A percentile compares a stretch with the other conserved stretches of the same genome.
Conservation (phyloP, 2,797 vertebrate genomes). For the Lithobates sylvaticus region DNA sequence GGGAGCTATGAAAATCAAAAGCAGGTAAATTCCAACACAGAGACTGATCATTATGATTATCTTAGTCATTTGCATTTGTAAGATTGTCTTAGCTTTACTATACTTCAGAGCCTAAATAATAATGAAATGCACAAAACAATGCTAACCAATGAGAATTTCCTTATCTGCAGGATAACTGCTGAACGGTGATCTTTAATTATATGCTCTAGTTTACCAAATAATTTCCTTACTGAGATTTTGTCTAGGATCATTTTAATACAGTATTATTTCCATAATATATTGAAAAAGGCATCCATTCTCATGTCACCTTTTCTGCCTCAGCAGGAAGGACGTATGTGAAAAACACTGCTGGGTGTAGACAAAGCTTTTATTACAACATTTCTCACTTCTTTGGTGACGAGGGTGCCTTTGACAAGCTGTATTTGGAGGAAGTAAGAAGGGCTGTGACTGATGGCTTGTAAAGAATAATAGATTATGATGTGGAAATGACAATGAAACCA, state of each 20-base stretch:
- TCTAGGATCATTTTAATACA: background rate
- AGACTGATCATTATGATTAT: no score
- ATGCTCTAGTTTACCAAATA: background rate
- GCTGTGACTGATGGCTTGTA: conserved; percentile 24
- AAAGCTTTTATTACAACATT: conserved; percentile 1
- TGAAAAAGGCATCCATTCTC: background rate
- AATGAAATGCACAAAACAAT: no score
- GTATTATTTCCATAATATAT: background rate
- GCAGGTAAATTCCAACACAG: no score
- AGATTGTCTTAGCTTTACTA: no score
- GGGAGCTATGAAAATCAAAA: no score
- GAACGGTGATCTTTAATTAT: background rate
- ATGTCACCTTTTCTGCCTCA: background rate
- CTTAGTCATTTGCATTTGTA: no score
- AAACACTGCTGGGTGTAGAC: background rate
- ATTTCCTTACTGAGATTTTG: background rate
- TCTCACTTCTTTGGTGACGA: background rate
- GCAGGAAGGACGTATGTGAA: background rate
- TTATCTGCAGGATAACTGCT: background rate
- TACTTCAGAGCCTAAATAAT: no score
- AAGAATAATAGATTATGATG: conserved; percentile 50
- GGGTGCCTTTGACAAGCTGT: background rate
- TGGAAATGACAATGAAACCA: conserved; percentile 41
- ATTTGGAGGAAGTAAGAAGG: conserved; percentile 10
- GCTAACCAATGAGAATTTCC: no score